Base-by-base conservation (phyloP, 1,140 invertebrate species). In the Drosophila pseudoobscura region DNA sequence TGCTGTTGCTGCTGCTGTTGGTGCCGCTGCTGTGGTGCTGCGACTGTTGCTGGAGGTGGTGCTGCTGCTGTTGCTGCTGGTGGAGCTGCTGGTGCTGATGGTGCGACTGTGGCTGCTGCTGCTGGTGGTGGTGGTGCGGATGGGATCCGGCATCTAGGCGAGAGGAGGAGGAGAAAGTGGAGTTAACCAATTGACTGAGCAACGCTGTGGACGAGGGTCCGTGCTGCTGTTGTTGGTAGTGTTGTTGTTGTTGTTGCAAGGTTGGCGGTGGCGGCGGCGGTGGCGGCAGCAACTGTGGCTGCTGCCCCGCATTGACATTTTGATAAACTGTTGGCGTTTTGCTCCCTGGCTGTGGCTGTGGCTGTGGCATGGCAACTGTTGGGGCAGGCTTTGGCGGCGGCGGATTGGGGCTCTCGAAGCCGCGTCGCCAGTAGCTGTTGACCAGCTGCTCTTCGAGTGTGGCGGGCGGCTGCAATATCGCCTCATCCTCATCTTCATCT, bases 361-460 rank as follows among this genome's bases (percentile, higher is more conserved):
- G 80, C 88, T 49, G 59, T 46, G 50, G 78, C 73, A 17, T 29
- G 74, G 54, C 17, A 68, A 20, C 55, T 84, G 41, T 26, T 91
- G 55, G 49, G 84, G 56, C 77, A 90, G 7, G 91, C 80, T 35
- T 74, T 80, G 8, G 92, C 35, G 11, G 35, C 35, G 11, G 11
- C 11, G 35, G 35, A 13, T 5, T 39, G 35, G 35, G 11, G 4
- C 35, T 35, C 64, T 95, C 95, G 80, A 96, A 93, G 75, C 94
- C 94, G 79, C 95, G 93, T 88, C 95, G 93, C 95, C 95, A 96
- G 90, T 95, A 91, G 50, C 57, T 95, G 73, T 95, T 95, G 71
- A 96, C 95, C 74, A 96, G 95, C 91, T 96, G 95, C 92, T 96
- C 95, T 80, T 95, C 95, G 60, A 96, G 92, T 53, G 75, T 78